A percentile compares a stretch with the other conserved stretches of the same genome.
Conservation (phyloP, 1,140 invertebrate genomes). For the Mamestra configurata region DNA sequence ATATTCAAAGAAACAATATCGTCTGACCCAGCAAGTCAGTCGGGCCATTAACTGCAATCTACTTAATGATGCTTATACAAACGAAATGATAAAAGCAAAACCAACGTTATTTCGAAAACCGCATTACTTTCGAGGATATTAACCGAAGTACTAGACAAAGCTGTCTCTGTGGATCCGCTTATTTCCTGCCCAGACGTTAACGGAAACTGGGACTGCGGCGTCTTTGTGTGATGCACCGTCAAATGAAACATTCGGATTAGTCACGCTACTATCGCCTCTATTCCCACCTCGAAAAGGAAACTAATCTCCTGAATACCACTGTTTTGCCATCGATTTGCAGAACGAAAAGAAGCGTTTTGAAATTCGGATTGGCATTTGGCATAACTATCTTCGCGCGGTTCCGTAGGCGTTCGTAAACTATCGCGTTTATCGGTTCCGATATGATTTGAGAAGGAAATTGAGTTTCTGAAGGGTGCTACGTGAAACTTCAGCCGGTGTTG, state of each 20-base stretch:
- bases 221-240: slow-evolving; percentile 64
- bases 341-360: slow-evolving; percentile 41
- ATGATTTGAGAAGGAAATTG: slow-evolving; percentile 69
- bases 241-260: slow-evolving; percentile 46
- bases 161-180: slow-evolving; percentile 73
- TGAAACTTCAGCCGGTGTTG: slow-evolving; percentile 22
- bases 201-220: slow-evolving; percentile 68
- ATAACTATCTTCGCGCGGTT: slow-evolving; percentile 42
- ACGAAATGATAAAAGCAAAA: slow-evolving; percentile 36
- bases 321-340: slow-evolving; percentile 37
- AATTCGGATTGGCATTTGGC: slow-evolving; percentile 39
- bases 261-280: slow-evolving; percentile 31
- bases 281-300: slow-evolving; percentile 5
- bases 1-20: slow-evolving; percentile 16
- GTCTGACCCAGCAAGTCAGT: slow-evolving; percentile 15
- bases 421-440: slow-evolving; percentile 57
- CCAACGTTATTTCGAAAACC: slow-evolving; percentile 41
- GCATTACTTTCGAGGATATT: slow-evolving; percentile 49
- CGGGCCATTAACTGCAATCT: slow-evolving; percentile 33
- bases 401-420: slow-evolving; percentile 27
- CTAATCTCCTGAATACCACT: slow-evolving; percentile 2
- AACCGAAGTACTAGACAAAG: slow-evolving; percentile 71
- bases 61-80: slow-evolving; percentile 38
- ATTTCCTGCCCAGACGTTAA: slow-evolving; percentile 81
- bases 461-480: slow-evolving; percentile 59